These are phyloP conservation scores for Microchrysa polita DNA, from an alignment of 2,888 invertebrate genomes.

Conservation along the genomic window DNA sequence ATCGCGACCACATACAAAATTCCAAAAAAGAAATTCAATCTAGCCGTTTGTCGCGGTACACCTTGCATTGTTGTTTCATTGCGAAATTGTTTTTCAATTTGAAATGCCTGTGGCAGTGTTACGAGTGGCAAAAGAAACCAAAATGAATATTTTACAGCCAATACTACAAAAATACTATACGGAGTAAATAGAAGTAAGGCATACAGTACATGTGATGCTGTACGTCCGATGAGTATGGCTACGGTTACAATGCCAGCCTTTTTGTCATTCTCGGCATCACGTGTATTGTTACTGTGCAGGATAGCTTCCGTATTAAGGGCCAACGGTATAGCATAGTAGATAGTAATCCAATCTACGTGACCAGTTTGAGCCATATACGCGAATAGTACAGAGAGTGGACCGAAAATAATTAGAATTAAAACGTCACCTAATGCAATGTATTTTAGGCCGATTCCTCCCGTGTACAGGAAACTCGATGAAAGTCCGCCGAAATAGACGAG, in stretches of 20 bases:
- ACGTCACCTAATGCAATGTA: slow-evolving; percentile 96
- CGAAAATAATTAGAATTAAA: slow-evolving; percentile 90
- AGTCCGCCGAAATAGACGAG: slow-evolving; percentile 94
- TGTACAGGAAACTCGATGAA: slow-evolving; percentile 95
- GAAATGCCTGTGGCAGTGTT: slow-evolving; percentile 88
- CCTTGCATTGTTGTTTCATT: slow-evolving; percentile 78
- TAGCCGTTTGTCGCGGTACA: slow-evolving; percentile 89
- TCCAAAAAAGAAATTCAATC: slow-evolving; percentile 90
- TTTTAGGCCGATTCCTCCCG: slow-evolving; percentile 94
- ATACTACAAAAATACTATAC: slow-evolving; percentile 88
- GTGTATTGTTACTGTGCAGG: slow-evolving; percentile 92
- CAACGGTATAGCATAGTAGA: slow-evolving; percentile 92
- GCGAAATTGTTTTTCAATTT: slow-evolving; percentile 89
- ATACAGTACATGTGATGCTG: slow-evolving; percentile 90
- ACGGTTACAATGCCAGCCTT: slow-evolving; percentile 93
- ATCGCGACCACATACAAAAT: slow-evolving; percentile 88
- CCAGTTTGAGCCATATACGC: slow-evolving; percentile 94
- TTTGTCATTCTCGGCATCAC: slow-evolving; percentile 88
- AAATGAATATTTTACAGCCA: slow-evolving; percentile 82
- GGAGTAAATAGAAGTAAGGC: slow-evolving; percentile 90
- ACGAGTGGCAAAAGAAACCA: slow-evolving; percentile 91
- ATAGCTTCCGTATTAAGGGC: slow-evolving; percentile 96
- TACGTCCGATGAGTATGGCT: slow-evolving; percentile 92
- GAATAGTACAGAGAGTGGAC: slow-evolving; percentile 92
- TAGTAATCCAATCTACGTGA: slow-evolving; percentile 86